Evolutionary conservation across 1,140 invertebrate genomes (phyloP), one percentile per base, ranked within the genome.

Genomic region (Drosophila guanche): DNA sequence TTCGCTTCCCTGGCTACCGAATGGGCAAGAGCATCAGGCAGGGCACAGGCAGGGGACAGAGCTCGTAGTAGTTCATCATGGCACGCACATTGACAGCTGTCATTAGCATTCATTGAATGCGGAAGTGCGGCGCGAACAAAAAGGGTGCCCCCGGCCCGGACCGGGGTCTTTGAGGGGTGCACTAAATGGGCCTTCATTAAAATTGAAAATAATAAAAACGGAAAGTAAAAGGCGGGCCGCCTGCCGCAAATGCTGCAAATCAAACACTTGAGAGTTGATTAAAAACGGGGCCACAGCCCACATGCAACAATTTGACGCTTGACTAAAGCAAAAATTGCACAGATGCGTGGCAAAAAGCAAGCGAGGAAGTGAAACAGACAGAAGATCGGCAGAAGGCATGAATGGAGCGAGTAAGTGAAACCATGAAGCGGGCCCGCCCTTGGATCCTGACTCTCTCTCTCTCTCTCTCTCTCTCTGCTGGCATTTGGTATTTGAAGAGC

Each of bases 191-290:
- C 57, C 76, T 85, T 85, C 76, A 85, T 85, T 86, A 80, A 85
- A 85, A 86, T 86, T 80, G 80, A 80, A 80, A 86, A 86, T 86
- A 85, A 85, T 81, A 85, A 86, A 85, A 85, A 85, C 56, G 67
- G 71, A 85, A 84, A 86, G 76, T 81, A 71, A 6, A 23, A 22
- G 71, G 56, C 72, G 65, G 23, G 50, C 58, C n/a, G 76, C 67
- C 58, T 12, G 76, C 67, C 54, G 67, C 67, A 70, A 81, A 86
- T 54, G 80, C 63, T 70, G 29, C 77, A 85, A 85, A 85, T 85
- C 80, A 85, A 85, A 85, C 81, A 85, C 80, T 85, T 85, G 67
- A 85, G 69, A 85, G 77, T 80, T 85, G 59, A 85, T 85, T 86
- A 85, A 85, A 86, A 77, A 73, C 70, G 46, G 55, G 41, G 10